Base-by-base conservation (phyloP, 2,113 vertebrate genomes). In the Ibidorhyncha struthersii region DNA sequence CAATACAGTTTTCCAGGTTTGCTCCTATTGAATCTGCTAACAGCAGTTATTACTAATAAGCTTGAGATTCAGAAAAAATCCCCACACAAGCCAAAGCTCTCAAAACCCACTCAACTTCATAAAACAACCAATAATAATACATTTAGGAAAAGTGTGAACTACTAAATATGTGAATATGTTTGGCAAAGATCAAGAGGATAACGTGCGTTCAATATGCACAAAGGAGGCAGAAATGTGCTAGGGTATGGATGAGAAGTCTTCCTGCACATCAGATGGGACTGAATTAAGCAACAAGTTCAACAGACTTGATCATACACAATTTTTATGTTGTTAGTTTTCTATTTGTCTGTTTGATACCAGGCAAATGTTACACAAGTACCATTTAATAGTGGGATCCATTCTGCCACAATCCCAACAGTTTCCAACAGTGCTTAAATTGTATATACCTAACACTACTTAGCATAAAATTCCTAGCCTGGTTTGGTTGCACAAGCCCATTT, bases 121-220 rank as follows among this genome's bases (percentile, higher is more conserved):
- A 84, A 79, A 92, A 58, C 41, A 66, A 92, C 41, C 79, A 90
- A 82, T 97, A 90, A 82, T 97, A 98, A 95, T 96, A 96, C 81
- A 93, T 93, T 97, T 97, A 81, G 90, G 38, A 96, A 97, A 98
- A 66, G 93, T 82, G 82, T 86, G 93, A 95, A 78, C 87, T 96
- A 89, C 91, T 96, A 91, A 94, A 96, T 89, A 94, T 93, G 93
- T 93, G 96, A 96, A 47, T 85, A 86, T 49, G 81, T 97, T 97
- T 98, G 97, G 95, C 87, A 96, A 96, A 96, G 96, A 97, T 95
- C 96, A 97, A 95, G 93, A 92, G 90, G 95, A 89, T 89, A 97
- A 95, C 92, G 96, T 95, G 96, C 71, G 96, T 96, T 96, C 95
- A 90, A 43, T 90, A 97, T 40, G 81, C 93, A 96, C 63, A 97